Base-by-base conservation (phyloP, 2,888 invertebrate species). In the Papilio gigon region DNA sequence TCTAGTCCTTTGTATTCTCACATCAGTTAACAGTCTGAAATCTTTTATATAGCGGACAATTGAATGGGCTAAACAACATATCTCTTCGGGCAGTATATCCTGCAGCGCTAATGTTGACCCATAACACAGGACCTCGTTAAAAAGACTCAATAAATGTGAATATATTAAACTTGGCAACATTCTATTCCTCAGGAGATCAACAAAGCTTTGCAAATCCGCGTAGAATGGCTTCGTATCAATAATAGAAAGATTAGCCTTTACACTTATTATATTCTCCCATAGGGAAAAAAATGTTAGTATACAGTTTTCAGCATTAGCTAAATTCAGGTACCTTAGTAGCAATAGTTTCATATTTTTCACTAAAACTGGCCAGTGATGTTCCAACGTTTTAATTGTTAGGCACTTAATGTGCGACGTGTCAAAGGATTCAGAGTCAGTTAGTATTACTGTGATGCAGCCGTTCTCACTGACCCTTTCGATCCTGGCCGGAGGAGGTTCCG, bases 231-330 rank as follows among this genome's bases (percentile, higher is more conserved):
- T 96, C 0, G 97, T 97, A 81, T 97, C 97, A 72, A 97, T 95
- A 33, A 97, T 95, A 53, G 97, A 97, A 66, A 98, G 93, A 90
- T 97, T 97, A 25, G 97, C 97, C 88, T 96, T 97, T 0, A 97
- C 97, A 66, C 97, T 97, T 80, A 98, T 97, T 20, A 97, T 96
- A 74, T 96, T 96, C 82, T 97, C 97, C 97, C 97, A 97, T 42
- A 98, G 88, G 64, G 96, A 95, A 73, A 98, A 93, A 84, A 97
- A 98, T 61, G 97, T 96, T 66, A 97, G 89, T 77, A 95, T 93
- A 84, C 95, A 95, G 77, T 95, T 95, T 86, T 95, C 95, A 65
- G 94, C 93, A 80, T 93, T 93, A 61, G 87, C 83, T 80, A 93
- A 86, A 82, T 93, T 92, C 82, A 92, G 91, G 88, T 93, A 93